phyloP scores from a whole-genome alignment of 2,888 invertebrate genomes.

The Caradrina kadenii region DNA sequence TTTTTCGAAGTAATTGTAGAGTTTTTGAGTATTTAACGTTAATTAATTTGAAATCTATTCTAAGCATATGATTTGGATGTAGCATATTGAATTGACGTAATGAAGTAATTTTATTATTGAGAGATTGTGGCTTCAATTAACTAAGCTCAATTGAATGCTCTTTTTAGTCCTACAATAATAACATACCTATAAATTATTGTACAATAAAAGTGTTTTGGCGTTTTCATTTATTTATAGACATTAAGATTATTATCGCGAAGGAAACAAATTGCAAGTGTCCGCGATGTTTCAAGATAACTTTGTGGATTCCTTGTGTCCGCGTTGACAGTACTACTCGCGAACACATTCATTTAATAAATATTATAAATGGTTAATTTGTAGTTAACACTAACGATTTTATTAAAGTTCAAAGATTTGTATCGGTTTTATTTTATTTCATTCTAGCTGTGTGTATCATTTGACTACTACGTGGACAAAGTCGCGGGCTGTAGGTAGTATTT shows the following conservation, averaged over 20 bases:
- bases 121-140: too few relatives aligned
- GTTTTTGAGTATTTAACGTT: too few relatives aligned
- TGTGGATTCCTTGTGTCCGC: slow-evolving; percentile 22
- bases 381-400: slow-evolving; percentile 9
- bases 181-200: background rate
- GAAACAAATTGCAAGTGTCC: slow-evolving; percentile 47
- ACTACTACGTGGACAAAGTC: too few relatives aligned
- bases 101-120: too few relatives aligned
- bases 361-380: slow-evolving; percentile 1
- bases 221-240: slow-evolving; percentile 9
- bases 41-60: too few relatives aligned
- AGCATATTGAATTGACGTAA: too few relatives aligned
- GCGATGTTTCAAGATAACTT: slow-evolving; percentile 38
- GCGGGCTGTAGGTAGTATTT: too few relatives aligned
- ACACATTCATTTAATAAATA: slow-evolving; percentile 14
- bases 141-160: background rate
- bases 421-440: background rate
- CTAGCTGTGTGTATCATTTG: too few relatives aligned
- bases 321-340: slow-evolving; percentile 41
- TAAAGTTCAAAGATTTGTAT: slow-evolving; percentile 7
- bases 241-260: slow-evolving; percentile 35
- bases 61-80: too few relatives aligned
- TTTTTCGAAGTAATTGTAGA: too few relatives aligned
- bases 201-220: slow-evolving; percentile 4
- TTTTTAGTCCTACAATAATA: background rate